Evolutionary conservation across 2,113 vertebrate species (phyloP), one percentile per base, ranked within the genome.

Genomic region (Thunnus thynnus): DNA sequence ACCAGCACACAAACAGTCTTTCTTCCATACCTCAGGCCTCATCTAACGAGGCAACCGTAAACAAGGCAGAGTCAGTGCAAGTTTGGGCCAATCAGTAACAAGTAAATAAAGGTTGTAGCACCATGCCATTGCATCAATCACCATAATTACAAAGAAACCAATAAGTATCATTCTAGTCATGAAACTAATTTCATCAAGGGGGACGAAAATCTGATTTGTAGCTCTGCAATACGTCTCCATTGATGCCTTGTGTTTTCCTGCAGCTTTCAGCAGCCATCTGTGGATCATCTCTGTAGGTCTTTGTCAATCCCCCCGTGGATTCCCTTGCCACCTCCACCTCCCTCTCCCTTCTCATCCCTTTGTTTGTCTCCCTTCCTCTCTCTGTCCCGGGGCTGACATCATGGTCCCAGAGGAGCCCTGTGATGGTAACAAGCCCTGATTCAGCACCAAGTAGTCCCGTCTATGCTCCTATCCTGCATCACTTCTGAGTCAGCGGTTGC

Each of bases 301-400:
- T 89, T 77, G 76, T 78, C 65, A 66, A 30, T 70, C 54, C 84
- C 74, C 62, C 57, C 52, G 8, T 71, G 83, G 78, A 41, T 64
- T 67, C 70, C 80, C 60, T 56, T 63, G 18, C 62, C 67, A 44
- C 55, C 68, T 36, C 72, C 57, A 36, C 72, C 86, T 78, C 80
- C 78, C 57, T 71, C 66, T 41, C 4, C 77, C 66, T 54, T 63
- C 68, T 71, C 80, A 22, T 88, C 75, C 67, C 79, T 88, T 90
- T 91, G 86, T 93, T 86, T 84, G 68, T 60, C 82, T 74, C 51
- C 13, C 12, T 41, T 54, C 41, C 13, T 63, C 56, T 55, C 32
- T 79, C 66, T 50, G 72, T 84, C 87, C 80, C 17, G 65, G 50
- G 80, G 57, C 72, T 93, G 90, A 93, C 89, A 91, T 91, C 90